Evolutionary conservation across 1,140 invertebrate species (phyloP).

Genomic region (Tetramorium parvispinum): DNA sequence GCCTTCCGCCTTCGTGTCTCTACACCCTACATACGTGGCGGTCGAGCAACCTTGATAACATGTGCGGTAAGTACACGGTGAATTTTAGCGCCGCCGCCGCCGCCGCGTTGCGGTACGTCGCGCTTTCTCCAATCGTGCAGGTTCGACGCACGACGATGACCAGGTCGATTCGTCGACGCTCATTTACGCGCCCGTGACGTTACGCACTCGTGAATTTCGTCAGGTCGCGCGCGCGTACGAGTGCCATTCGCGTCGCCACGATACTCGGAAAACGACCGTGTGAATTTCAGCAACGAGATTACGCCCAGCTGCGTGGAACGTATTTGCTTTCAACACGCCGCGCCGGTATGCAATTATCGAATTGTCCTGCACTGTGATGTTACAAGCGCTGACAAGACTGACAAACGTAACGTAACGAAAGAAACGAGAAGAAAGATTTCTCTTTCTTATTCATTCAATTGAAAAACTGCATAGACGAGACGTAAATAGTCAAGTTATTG

Average conservation of each 20-base stretch:
- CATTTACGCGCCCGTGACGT: neutral
- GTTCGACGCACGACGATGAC: neutral
- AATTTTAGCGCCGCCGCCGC: neutral
- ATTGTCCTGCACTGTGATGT: neutral
- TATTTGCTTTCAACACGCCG: neutral
- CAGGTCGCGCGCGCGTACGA: neutral
- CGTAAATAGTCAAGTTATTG: too few relatives aligned
- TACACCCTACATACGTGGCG: slow-evolving; percentile 65
- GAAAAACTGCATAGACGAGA: too few relatives aligned
- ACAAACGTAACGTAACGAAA: too few relatives aligned
- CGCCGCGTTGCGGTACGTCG: too few relatives aligned
- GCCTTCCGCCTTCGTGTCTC: neutral
- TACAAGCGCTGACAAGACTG: too few relatives aligned
- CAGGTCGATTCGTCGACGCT: neutral
- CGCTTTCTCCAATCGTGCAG: neutral
- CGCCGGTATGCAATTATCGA: neutral
- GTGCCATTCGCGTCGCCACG: neutral
- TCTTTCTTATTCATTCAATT: too few relatives aligned
- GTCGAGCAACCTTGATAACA: slow-evolving; percentile 37
- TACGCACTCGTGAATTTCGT: neutral
- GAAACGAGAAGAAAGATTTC: too few relatives aligned
- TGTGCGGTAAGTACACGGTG: slow-evolving; percentile 67
- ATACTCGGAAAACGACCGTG: neutral
- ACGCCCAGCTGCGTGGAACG: neutral
- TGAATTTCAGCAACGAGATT: neutral